Base-by-base conservation (phyloP, 35 echinoderm and acorn worm species). In the Heliocidaris erythrogramma region DNA sequence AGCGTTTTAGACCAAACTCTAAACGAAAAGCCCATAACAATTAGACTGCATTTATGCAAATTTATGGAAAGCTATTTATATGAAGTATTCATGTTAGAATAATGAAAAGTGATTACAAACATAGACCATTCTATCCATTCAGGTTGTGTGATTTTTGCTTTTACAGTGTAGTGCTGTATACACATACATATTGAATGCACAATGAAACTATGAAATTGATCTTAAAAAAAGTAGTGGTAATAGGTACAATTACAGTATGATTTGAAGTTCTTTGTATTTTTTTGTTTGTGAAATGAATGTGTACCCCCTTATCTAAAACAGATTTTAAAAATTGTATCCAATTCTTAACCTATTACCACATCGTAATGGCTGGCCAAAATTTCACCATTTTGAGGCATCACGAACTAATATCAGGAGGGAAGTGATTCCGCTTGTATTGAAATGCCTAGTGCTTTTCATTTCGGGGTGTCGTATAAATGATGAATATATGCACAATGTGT, bases 81-180 rank as follows among this genome's bases (percentile, higher is more conserved):
- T 42, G 47, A 89, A 89, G 87, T 89, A 89, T 89, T 89, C 87
- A 89, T 89, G 29, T 89, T 32, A 47, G 87, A 89, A 89, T 89
- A 89, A 89, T 89, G 87, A 48, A 9, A 89, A 89, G 32, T 89
- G 30, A 89, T 89, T 89, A 78, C 42, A 35, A 18, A 11, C 12
- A 7, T 30, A 30, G 85, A 86, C 11, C 27, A 8, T 18, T 84
- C 69, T 84, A 86, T 86, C 85, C 5, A 86, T 30, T 89, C 87
- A 42, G 65, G 65, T 78, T 78, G 65, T 78, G 65, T 78, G 52
- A 56, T 89, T 47, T 84, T 89, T 32, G 47, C 87, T 48, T 47
- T 89, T 32, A 89, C 87, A 89, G 31, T 89, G 14, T 89, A 89
- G 31, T 89, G 87, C 29, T 89, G 27, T 24, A 21, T 78, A 11